Evolutionary conservation across 2,888 invertebrate species (phyloP).

Genomic region (Aporophyla nigra): DNA sequence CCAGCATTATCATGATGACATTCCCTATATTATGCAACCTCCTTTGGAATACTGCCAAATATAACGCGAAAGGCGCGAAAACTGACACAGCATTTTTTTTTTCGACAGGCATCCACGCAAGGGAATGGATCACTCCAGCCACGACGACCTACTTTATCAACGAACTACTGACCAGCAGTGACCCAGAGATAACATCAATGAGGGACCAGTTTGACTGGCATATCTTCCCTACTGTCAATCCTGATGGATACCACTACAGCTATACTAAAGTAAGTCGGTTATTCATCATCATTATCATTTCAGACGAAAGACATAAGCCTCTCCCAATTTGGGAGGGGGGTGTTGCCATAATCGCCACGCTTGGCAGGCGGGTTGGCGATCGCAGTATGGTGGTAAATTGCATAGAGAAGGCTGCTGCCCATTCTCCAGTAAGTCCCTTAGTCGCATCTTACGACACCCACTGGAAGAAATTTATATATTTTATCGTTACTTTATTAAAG

Average conservation of each 20-base stretch:
- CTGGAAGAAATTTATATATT: too few species aligned
- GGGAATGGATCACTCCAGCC: constrained; percentile 95
- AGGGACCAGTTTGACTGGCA: constrained; percentile 93
- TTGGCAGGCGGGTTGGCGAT: too few species aligned
- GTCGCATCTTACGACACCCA: too few species aligned
- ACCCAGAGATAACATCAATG: constrained; percentile 84
- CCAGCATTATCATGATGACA: constrained; percentile 38
- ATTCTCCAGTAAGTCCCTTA: too few species aligned
- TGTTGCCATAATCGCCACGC: too few species aligned
- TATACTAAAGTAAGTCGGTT: constrained; percentile 85
- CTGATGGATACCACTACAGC: constrained; percentile 94
- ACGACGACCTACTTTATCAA: constrained; percentile 92
- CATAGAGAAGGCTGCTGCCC: too few species aligned
- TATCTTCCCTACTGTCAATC: constrained; percentile 94
- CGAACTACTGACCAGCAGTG: constrained; percentile 91
- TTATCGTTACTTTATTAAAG: too few species aligned
- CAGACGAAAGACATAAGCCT: too few species aligned
- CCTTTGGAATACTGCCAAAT: constrained; percentile 25
- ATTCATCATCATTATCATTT: too few species aligned
- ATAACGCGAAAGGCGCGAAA: constrained; percentile 1
- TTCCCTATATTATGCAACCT: constrained; percentile 2
- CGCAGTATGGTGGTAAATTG: too few species aligned
- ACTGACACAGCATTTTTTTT: constrained; percentile 20
- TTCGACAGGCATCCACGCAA: constrained; percentile 92
- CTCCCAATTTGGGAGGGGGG: too few species aligned